A percentile compares a stretch with the other conserved stretches of the same genome.
Evolutionary conservation across 2,888 invertebrate genomes (phyloP).

Genomic region (Gasteruption jaculator): DNA sequence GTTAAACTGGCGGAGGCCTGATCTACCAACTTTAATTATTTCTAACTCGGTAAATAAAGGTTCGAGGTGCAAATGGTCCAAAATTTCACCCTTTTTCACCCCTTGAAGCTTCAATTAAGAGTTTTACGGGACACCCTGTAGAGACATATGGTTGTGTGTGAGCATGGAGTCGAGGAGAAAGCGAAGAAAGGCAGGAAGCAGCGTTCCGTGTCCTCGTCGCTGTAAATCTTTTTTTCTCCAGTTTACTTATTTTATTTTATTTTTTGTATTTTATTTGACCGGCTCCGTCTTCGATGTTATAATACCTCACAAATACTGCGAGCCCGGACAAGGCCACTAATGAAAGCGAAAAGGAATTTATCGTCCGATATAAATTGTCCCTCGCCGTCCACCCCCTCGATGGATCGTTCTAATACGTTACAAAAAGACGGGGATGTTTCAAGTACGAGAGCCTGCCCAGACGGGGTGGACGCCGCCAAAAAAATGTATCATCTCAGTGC

Average conservation of each 20-base stretch:
- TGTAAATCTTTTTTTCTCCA: slow-evolving; percentile 28
- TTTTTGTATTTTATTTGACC: too few species aligned
- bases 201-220: too few species aligned
- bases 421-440: slow-evolving; percentile 1
- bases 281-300: too few species aligned
- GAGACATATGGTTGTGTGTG: background rate
- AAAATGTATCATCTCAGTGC: slow-evolving; percentile 18
- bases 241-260: too few species aligned
- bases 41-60: too few species aligned
- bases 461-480: slow-evolving; percentile 5
- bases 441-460: background rate
- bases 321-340: slow-evolving; percentile 36
- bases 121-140: background rate
- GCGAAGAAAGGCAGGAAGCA: too few species aligned
- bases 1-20: too few species aligned
- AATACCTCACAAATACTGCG: slow-evolving; percentile 12
- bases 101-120: background rate
- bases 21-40: too few species aligned
- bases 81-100: background rate
- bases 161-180: slow-evolving; percentile 10
- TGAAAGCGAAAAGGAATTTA: slow-evolving; percentile 47
- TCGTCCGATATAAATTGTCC: slow-evolving; percentile 45
- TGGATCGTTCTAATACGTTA: slow-evolving; percentile 27
- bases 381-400: slow-evolving; percentile 20
- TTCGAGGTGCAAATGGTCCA: too few species aligned